Evolutionary conservation across 2,888 invertebrate genomes (phyloP).

Genomic region (Diogma glabrata): DNA sequence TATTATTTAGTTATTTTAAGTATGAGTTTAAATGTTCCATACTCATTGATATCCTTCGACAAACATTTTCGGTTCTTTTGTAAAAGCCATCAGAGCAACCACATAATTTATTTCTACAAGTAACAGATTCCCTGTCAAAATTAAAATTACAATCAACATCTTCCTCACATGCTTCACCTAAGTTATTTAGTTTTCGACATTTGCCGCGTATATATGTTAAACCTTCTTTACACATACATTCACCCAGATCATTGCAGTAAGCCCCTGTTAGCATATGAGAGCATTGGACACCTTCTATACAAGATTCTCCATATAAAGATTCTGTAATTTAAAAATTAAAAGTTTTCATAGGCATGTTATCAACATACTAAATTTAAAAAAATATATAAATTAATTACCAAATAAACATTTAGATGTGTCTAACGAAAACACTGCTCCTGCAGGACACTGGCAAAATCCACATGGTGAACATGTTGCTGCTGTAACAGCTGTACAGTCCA

Average conservation of each 20-base stretch:
- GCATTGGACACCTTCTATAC: conserved; percentile 34
- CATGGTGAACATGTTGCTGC: conserved; percentile 26
- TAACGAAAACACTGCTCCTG: conserved; percentile 29
- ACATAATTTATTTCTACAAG: conserved; percentile 29
- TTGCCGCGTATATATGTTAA: conserved; percentile 33
- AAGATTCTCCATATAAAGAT: conserved; percentile 33
- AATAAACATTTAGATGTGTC: conserved; percentile 30
- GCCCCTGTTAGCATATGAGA: conserved; percentile 38
- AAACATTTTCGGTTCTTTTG: conserved; percentile 35
- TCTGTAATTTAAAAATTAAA: conserved; percentile 21
- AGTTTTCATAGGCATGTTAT: neutral
- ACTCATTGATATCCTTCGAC: conserved; percentile 36
- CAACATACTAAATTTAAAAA: neutral
- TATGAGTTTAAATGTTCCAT: conserved; percentile 3
- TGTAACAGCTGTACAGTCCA: conserved; percentile 28
- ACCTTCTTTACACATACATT: conserved; percentile 35
- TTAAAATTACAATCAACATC: conserved; percentile 34
- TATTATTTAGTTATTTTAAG: neutral
- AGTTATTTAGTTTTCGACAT: conserved; percentile 31
- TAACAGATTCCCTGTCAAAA: conserved; percentile 34
- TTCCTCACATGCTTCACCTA: conserved; percentile 30
- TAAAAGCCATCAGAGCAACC: conserved; percentile 35
- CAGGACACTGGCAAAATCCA: conserved; percentile 28
- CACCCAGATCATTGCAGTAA: conserved; percentile 32
- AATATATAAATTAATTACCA: neutral